A percentile compares a stretch with the other conserved stretches of the same genome.
Conservation (phyloP, 2,888 invertebrate genomes). For the Phengaris arion region DNA sequence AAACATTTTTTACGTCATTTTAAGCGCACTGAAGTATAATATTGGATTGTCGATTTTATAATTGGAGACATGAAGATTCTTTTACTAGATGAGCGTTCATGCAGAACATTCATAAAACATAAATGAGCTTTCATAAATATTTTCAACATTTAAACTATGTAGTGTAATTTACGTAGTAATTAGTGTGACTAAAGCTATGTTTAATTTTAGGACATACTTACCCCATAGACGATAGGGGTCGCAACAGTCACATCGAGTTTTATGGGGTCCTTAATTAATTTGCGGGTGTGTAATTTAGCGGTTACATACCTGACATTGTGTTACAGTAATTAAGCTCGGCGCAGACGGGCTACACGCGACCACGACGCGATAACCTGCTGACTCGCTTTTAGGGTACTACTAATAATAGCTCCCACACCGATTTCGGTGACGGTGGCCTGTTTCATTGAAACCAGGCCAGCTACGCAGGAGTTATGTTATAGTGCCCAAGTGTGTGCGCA, state of each 20-base stretch:
- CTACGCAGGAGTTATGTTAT: too few relatives aligned
- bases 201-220: not conserved
- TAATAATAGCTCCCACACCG: too few relatives aligned
- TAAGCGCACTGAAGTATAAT: not conserved
- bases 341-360: too few relatives aligned
- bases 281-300: slow-evolving; percentile 1
- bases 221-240: slow-evolving; percentile 2
- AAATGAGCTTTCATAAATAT: too few relatives aligned
- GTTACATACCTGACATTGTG: slow-evolving; percentile 11
- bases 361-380: too few relatives aligned
- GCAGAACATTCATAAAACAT: too few relatives aligned
- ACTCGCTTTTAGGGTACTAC: too few relatives aligned
- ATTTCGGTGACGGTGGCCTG: too few relatives aligned
- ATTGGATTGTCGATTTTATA: not conserved
- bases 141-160: too few relatives aligned
- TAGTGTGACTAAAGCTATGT: not conserved
- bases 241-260: not conserved
- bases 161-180: not conserved
- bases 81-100: not conserved
- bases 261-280: slow-evolving; percentile 16
- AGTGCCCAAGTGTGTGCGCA: too few relatives aligned
- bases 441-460: too few relatives aligned
- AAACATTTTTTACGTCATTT: not conserved
- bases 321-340: not conserved
- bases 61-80: not conserved